Percentiles rank a stretch among this genome's conserved stretches.
phyloP scores from a whole-genome alignment of 2,113 vertebrate genomes.

The Polypterus senegalus region DNA sequence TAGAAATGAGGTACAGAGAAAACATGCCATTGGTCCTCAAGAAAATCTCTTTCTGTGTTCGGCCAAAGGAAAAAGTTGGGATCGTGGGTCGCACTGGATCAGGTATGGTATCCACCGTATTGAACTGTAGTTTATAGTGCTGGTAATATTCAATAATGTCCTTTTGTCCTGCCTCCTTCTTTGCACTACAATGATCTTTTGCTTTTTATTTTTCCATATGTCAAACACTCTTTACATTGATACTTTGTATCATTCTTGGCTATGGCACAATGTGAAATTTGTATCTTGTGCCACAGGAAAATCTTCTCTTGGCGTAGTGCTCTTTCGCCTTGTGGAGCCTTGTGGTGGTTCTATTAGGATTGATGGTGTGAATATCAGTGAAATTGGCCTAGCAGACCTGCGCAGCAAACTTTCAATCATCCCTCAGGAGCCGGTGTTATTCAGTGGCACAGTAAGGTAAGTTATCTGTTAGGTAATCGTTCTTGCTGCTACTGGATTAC shows the following conservation, averaged over 20 bases:
- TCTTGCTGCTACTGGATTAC: neutral
- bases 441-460: slow-evolving; percentile 81
- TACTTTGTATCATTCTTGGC: too few species aligned
- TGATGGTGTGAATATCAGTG: slow-evolving; percentile 72
- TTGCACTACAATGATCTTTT: too few species aligned
- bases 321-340: slow-evolving; percentile 75
- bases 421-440: slow-evolving; percentile 82
- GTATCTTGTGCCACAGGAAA: slow-evolving; percentile 54
- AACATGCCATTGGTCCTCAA: slow-evolving; percentile 81
- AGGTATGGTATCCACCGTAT: slow-evolving; percentile 37
- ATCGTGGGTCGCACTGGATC: slow-evolving; percentile 85
- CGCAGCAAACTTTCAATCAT: slow-evolving; percentile 89
- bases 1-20: slow-evolving; percentile 80
- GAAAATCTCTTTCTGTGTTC: slow-evolving; percentile 76
- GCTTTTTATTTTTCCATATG: too few species aligned
- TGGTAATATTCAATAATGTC: too few species aligned
- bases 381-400: slow-evolving; percentile 81
- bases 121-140: too few species aligned
- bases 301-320: slow-evolving; percentile 76
- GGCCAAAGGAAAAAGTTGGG: slow-evolving; percentile 81
- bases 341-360: slow-evolving; percentile 82
- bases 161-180: too few species aligned
- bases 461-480: slow-evolving; percentile 11
- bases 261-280: too few species aligned
- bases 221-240: too few species aligned